A percentile compares a stretch with the other conserved stretches of the same genome.
Conservation (phyloP, 2,888 invertebrate species). For the Melitaea athalia region DNA sequence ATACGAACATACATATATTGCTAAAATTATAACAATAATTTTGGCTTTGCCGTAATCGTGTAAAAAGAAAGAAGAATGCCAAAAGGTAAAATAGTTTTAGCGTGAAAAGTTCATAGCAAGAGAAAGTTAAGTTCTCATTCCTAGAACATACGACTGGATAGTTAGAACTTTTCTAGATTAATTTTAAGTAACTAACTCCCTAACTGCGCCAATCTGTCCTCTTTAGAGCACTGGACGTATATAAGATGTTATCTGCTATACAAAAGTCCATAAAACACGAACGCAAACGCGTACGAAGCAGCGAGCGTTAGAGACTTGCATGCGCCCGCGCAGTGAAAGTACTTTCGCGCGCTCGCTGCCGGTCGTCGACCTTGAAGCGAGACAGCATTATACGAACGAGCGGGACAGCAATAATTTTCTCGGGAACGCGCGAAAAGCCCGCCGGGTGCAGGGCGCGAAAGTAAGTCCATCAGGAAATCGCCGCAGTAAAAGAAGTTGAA, state of each 20-base stretch:
- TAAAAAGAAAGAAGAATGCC: too few relatives aligned
- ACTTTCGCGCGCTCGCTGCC: slow-evolving; percentile 80
- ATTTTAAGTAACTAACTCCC: slow-evolving; percentile 3
- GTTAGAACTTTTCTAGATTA: slow-evolving; percentile 64
- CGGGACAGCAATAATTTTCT: slow-evolving; percentile 61
- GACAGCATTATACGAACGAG: slow-evolving; percentile 51
- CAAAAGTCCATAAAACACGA: slow-evolving; percentile 54
- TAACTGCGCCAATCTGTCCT: background rate
- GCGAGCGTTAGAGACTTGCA: slow-evolving; percentile 64
- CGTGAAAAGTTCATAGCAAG: background rate
- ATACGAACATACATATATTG: too few relatives aligned
- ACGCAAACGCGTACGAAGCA: slow-evolving; percentile 61
- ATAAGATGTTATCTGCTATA: slow-evolving; percentile 41
- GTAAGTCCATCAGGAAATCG: slow-evolving; percentile 73
- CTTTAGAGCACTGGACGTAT: background rate
- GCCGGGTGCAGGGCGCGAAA: slow-evolving; percentile 62
- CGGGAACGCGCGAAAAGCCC: slow-evolving; percentile 73
- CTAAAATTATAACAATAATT: too few relatives aligned
- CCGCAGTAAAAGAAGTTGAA: slow-evolving; percentile 62
- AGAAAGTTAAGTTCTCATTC: background rate
- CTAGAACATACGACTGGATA: slow-evolving; percentile 24
- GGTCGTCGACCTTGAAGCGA: slow-evolving; percentile 73
- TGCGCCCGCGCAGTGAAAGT: slow-evolving; percentile 79
- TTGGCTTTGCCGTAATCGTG: too few relatives aligned
- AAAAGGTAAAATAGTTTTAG: background rate